Evolutionary conservation across 1,140 invertebrate species (phyloP).

Genomic region (Zaprionus taronus): DNA sequence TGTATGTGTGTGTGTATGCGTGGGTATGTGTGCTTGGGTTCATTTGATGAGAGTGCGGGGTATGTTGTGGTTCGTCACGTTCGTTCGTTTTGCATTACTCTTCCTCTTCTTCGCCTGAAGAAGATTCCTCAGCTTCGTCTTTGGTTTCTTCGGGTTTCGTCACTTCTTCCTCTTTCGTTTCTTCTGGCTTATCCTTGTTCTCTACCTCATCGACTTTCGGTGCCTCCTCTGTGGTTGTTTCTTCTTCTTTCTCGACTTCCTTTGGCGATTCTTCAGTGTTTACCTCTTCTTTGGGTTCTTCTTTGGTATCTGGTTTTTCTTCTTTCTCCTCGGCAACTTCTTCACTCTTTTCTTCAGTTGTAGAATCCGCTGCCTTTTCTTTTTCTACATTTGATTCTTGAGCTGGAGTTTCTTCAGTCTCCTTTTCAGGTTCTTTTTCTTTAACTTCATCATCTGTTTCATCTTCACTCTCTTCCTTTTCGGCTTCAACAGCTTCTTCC

Average conservation of each 20-base stretch:
- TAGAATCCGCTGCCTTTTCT: background rate
- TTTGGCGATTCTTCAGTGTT: slow-evolving; percentile 6
- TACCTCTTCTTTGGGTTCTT: slow-evolving; percentile 8
- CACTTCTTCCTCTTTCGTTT: background rate
- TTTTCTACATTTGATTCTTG: background rate
- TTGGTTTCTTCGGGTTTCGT: slow-evolving; percentile 14
- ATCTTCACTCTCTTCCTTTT: slow-evolving; percentile 13
- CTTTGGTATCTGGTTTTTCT: slow-evolving; percentile 1
- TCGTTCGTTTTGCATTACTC: slow-evolving; percentile 41
- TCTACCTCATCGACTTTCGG: background rate
- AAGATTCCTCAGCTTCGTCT: slow-evolving; percentile 13
- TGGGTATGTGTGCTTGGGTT: slow-evolving; percentile 29
- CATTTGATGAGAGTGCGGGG: slow-evolving; percentile 26
- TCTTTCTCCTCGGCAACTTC: background rate
- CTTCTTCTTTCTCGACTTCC: background rate
- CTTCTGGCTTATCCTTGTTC: background rate
- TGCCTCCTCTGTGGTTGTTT: slow-evolving; percentile 10
- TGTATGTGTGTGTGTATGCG: slow-evolving; percentile 27
- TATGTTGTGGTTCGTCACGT: slow-evolving; percentile 11
- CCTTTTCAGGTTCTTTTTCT: slow-evolving; percentile 1
- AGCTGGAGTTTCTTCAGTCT: slow-evolving; percentile 5
- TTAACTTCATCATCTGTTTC: slow-evolving; percentile 1
- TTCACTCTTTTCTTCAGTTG: background rate
- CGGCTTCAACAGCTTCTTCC: slow-evolving; percentile 13
- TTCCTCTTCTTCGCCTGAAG: slow-evolving; percentile 28